Base-by-base conservation (phyloP, 2,888 invertebrate species). In the Scaptodrosophila latifasciaeformis region DNA sequence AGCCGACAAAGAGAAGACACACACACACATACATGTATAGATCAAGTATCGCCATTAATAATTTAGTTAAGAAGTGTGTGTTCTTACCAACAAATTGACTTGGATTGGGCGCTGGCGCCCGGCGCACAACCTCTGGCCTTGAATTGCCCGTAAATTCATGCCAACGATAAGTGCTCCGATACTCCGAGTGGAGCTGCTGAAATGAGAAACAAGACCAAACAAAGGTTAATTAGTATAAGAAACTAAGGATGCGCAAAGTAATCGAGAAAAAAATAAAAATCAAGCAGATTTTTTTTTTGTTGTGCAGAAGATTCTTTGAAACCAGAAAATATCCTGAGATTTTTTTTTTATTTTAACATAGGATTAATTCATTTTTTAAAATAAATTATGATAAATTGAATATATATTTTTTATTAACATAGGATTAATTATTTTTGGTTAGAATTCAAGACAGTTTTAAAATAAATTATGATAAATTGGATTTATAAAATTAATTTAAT, bases 81-180 rank as follows among this genome's bases (percentile, higher is more conserved):
- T 58, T 81, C 83, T 67, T 53, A 83, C 83, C 83, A 70, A 79
- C 70, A 74, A 83, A 83, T 77, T 83, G 83, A 78, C 71, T 84
- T 69, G 74, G 89, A 88, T 88, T 88, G 53, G 88, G 89, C 85
- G 78, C 88, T 82, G 88, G 91, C 83, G 84, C 90, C 87, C 75
- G 92, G 88, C 89, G 91, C 88, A 89, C 92, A 88, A 90, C 91
- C 88, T 88, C 91, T 86, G 90, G 92, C 86, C 90, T 89, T 63
- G 92, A 91, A 84, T 90, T 89, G 63, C 92, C 92, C 82, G 93
- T 93, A 89, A 93, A 93, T 88, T 95, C 95, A 91, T 96, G 95
- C 95, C 95, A 96, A 91, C 94, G 91, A 90, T 95, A 96, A 82
- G 95, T 95, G 91, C 95, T 95, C 90, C 95, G 91, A 89, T 96